These are phyloP conservation scores for Melinopterus prodromus DNA, from an alignment of 2,888 invertebrate species.

Conservation along the genomic window DNA sequence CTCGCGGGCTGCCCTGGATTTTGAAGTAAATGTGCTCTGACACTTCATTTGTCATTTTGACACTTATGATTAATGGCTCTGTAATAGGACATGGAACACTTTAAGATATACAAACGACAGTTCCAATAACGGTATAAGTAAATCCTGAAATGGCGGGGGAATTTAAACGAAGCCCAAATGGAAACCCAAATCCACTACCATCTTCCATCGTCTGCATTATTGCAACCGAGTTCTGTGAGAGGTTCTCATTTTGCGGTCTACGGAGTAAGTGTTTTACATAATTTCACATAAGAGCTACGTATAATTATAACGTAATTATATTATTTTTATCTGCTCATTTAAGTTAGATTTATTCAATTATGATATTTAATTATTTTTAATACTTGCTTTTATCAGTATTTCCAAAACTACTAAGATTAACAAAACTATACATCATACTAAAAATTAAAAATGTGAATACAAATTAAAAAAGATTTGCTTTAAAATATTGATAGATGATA, in stretches of 20 bases:
- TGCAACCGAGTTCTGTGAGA: conserved; percentile 85
- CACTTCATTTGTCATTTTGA: conserved; percentile 26
- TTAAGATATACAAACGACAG: neutral
- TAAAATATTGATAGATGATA: no score
- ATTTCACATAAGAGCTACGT: no score
- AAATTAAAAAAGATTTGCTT: no score
- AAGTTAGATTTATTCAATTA: no score
- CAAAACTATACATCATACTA: no score
- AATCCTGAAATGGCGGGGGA: neutral
- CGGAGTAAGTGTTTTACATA: conserved; percentile 66
- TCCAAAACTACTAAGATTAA: no score
- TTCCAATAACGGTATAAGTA: neutral
- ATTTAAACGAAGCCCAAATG: neutral
- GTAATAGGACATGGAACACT: neutral
- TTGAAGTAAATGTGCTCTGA: neutral
- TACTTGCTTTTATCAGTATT: no score
- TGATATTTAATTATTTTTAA: no score
- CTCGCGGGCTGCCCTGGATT: neutral
- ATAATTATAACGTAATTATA: no score
- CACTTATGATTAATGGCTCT: neutral
- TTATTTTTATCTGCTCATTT: no score
- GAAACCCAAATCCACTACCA: conserved; percentile 53
- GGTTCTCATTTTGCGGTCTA: conserved; percentile 86
- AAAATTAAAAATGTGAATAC: no score
- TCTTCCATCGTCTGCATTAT: conserved; percentile 81